Conservation (phyloP, 2,113 vertebrate species). For the Anseranas semipalmata region DNA sequence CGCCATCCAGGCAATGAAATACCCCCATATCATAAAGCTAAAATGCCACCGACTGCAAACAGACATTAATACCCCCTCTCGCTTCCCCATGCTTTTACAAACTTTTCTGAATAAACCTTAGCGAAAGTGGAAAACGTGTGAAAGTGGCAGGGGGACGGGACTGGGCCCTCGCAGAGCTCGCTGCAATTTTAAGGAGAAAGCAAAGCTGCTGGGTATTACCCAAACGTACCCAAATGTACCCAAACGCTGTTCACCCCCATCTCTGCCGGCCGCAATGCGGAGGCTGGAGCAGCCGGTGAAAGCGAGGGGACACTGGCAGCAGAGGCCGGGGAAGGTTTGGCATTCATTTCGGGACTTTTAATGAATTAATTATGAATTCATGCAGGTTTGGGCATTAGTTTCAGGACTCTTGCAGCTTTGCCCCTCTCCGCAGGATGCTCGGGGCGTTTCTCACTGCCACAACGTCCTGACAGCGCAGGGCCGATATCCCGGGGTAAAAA, state of each 20-base stretch:
- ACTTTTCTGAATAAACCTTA: neutral
- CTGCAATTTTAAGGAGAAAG: neutral
- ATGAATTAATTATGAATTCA: neutral
- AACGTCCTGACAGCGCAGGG: fast-evolving
- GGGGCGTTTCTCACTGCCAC: fast-evolving
- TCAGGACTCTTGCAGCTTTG: neutral
- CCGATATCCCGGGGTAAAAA: neutral
- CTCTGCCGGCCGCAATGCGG: fast-evolving
- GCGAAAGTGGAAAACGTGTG: neutral
- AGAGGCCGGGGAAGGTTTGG: neutral
- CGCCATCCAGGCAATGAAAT: neutral
- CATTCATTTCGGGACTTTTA: neutral
- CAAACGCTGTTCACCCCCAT: fast-evolving
- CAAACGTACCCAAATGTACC: neutral
- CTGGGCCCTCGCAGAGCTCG: fast-evolving
- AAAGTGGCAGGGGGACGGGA: fast-evolving
- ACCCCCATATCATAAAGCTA: fast-evolving
- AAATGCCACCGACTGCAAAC: neutral
- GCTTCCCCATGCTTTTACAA: neutral
- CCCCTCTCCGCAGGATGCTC: fast-evolving
- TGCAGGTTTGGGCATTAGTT: neutral
- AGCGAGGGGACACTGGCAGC: neutral
- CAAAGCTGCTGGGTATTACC: neutral
- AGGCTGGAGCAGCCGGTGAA: fast-evolving
- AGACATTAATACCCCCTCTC: neutral